These are phyloP conservation scores for Cheilosia urbana DNA, from an alignment of 2,888 invertebrate genomes.

Conservation along the genomic window DNA sequence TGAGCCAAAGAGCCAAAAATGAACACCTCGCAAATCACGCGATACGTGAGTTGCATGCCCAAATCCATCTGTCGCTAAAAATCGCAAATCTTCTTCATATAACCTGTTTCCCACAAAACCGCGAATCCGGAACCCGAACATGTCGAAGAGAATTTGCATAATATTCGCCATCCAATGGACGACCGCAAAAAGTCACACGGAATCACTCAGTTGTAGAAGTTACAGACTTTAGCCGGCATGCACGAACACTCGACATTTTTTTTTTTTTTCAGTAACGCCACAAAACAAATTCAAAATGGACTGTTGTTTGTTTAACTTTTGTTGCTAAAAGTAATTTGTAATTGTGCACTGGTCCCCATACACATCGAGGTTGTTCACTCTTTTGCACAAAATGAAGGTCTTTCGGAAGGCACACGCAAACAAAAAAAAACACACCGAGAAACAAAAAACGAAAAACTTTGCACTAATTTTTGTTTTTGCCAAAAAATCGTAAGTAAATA, in stretches of 20 bases:
- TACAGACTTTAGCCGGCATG: conserved; percentile 39
- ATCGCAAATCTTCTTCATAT: conserved; percentile 31
- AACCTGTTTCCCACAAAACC: conserved; percentile 26
- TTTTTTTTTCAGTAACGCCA: conserved; percentile 4
- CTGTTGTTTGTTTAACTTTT: conserved; percentile 23
- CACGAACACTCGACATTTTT: conserved; percentile 58
- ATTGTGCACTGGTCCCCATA: conserved; percentile 52
- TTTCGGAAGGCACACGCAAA: conserved; percentile 12
- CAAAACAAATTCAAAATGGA: conserved; percentile 9
- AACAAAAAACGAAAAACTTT: neutral
- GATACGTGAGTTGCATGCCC: conserved; percentile 17
- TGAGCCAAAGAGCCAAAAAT: conserved; percentile 4
- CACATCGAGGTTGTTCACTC: conserved; percentile 61
- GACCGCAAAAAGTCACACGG: conserved; percentile 47
- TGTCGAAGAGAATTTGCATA: conserved; percentile 55
- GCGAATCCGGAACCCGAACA: neutral
- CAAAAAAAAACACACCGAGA: neutral
- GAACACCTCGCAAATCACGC: conserved; percentile 22
- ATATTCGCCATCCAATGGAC: conserved; percentile 38
- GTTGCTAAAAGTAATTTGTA: conserved; percentile 48
- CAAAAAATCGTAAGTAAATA: conserved; percentile 14
- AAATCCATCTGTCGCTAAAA: conserved; percentile 43
- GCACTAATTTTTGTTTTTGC: conserved; percentile 22
- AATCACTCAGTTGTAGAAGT: conserved; percentile 61
- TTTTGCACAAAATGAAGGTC: conserved; percentile 52